Evolutionary conservation across 2,113 vertebrate genomes (phyloP), one percentile per base, ranked within the genome.

Genomic region (Dermatemys mawii): DNA sequence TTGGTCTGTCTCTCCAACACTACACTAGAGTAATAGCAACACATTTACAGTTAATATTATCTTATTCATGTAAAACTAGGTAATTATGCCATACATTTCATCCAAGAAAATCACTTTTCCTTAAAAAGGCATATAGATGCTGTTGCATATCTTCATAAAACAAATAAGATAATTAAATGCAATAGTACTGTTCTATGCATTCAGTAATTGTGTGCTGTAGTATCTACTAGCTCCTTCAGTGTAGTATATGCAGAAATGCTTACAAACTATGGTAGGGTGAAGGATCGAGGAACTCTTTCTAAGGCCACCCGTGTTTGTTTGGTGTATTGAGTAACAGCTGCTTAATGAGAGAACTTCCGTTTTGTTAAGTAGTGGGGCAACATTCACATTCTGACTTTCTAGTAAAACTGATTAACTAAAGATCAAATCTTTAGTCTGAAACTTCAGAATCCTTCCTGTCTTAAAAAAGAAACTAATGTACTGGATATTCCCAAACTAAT

Each of bases 311-410:
- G 46, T 85, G 27, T 89, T n/a, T 91, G 2, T 60, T 41, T 81
- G 55, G 82, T 93, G 48, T 92, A 89, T 92, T 85, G 78, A 94
- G 46, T 57, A 81, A 93, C 94, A 93, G 86, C 81, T 94, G 78
- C 70, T 24, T 91, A 78, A 75, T 91, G 82, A 86, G 93, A 67
- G 27, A 38, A 8, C 94, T 78, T 93, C 44, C 85, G 57, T 38
- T 85, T 85, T 90, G 53, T 4, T 10, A 92, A 78, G 60, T 38
- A 93, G 41, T 53, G 57, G 95, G 94, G 95, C 94, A 92, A 82
- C 94, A 81, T 93, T 95, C 89, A 88, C 55, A 55, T 95, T 95
- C 93, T 90, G 93, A 90, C 93, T 91, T 93, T 89, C 81, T 93
- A 88, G 92, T 91, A 90, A 60, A 94, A 53, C 54, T 49, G 70